phyloP scores from a whole-genome alignment of 1,140 invertebrate species.

The Sitodiplosis mosellana region DNA sequence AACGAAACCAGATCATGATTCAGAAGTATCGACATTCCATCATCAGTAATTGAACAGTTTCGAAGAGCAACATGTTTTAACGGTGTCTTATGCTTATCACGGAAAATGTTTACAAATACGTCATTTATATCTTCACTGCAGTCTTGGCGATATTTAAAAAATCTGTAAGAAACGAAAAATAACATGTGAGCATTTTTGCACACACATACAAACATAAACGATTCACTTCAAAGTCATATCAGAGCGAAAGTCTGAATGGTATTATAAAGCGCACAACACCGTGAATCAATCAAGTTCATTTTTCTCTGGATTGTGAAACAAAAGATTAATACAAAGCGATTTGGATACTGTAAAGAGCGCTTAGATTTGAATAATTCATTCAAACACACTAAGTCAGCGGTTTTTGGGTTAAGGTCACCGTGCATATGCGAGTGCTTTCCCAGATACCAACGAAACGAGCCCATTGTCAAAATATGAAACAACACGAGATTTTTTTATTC shows the following conservation, averaged over 20 bases:
- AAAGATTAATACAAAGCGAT: background rate
- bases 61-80: slow-evolving; percentile 48
- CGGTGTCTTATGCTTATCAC: slow-evolving; percentile 41
- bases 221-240: background rate
- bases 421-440: background rate
- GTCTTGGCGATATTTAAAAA: slow-evolving; percentile 29
- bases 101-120: slow-evolving; percentile 50
- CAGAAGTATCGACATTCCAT: slow-evolving; percentile 44
- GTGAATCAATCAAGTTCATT: background rate
- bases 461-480: background rate
- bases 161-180: background rate
- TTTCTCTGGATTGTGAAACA: background rate
- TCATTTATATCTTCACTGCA: slow-evolving; percentile 34
- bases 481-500: background rate
- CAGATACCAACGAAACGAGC: background rate
- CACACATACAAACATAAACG: background rate
- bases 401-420: background rate
- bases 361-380: background rate
- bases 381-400: background rate
- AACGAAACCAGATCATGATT: slow-evolving; percentile 51
- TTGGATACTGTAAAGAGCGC: background rate
- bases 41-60: slow-evolving; percentile 48
- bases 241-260: background rate
- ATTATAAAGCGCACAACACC: background rate
- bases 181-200: background rate